phyloP scores from a whole-genome alignment of 2,797 vertebrate species.

The Lepilemur ruficaudatus region DNA sequence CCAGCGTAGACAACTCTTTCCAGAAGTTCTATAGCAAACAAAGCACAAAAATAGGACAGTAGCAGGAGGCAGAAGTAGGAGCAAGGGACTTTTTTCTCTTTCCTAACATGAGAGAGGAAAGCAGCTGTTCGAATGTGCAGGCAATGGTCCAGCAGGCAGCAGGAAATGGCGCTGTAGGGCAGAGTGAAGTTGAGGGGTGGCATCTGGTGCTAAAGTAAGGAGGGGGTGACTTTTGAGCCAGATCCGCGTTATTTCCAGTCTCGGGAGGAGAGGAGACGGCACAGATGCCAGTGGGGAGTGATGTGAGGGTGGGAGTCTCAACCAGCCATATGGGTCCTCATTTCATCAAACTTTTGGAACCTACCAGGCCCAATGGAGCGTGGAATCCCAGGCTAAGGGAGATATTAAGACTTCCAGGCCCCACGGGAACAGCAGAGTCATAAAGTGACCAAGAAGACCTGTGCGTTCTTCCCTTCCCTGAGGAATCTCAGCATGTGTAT shows the following conservation, averaged over 20 bases:
- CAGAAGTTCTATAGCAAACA: conserved; percentile 34
- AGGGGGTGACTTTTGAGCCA: not conserved
- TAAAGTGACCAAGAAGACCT: not conserved
- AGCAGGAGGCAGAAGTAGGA: not conserved
- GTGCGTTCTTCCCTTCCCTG: not conserved
- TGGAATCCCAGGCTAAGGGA: not conserved
- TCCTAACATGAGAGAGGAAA: not conserved
- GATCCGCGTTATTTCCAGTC: not conserved
- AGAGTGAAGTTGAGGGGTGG: not conserved
- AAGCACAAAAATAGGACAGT: conserved; percentile 32
- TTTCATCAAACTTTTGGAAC: not conserved
- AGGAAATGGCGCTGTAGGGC: not conserved
- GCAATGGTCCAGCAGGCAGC: not conserved
- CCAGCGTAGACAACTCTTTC: not conserved
- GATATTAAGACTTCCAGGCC: not conserved
- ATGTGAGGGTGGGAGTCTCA: not conserved
- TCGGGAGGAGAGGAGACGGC: not conserved
- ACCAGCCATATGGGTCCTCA: not conserved
- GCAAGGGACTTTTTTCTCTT: not conserved
- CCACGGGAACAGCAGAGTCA: too few species aligned
- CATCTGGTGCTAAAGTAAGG: not conserved
- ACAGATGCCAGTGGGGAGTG: not conserved
- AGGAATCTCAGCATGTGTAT: not conserved
- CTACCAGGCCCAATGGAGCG: not conserved
- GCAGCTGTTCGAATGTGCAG: not conserved